These are phyloP conservation scores for Lingula anatina DNA, from an alignment of 2,888 invertebrate genomes.

Conservation along the genomic window DNA sequence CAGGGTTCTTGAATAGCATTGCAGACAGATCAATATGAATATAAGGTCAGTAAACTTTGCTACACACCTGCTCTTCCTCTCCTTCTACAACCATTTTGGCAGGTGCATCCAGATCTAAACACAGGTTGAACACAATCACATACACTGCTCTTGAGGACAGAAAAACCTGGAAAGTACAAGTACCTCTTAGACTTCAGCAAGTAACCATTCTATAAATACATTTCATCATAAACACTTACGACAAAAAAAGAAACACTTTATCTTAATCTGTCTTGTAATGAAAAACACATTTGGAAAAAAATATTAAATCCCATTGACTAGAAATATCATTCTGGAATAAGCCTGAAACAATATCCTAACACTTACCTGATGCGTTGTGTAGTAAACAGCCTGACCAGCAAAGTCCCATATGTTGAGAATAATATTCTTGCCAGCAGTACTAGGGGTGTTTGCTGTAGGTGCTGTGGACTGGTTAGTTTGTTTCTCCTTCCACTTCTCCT, in stretches of 20 bases:
- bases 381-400: conserved; percentile 45
- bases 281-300: no score
- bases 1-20: no score
- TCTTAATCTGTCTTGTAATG: no score
- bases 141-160: conserved; percentile 50
- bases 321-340: no score
- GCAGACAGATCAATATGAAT: no score
- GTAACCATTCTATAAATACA: not conserved
- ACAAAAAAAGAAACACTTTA: no score
- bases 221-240: no score
- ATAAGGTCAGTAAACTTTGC: no score
- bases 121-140: conserved; percentile 50
- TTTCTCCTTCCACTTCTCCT: conserved; percentile 32
- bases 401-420: conserved; percentile 49
- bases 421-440: conserved; percentile 15
- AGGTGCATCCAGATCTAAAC: conserved; percentile 36
- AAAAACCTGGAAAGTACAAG: conserved; percentile 39
- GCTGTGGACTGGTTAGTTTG: not conserved
- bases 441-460: not conserved
- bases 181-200: not conserved
- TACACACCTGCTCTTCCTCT: no score
- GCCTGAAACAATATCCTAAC: no score
- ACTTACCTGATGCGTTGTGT: conserved; percentile 42
- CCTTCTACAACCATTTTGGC: no score
- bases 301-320: no score